Percentiles rank a stretch among this genome's conserved stretches.
These are phyloP conservation scores for Pelecanus crispus DNA, from an alignment of 2,113 vertebrate genomes.

Conservation along the genomic window DNA sequence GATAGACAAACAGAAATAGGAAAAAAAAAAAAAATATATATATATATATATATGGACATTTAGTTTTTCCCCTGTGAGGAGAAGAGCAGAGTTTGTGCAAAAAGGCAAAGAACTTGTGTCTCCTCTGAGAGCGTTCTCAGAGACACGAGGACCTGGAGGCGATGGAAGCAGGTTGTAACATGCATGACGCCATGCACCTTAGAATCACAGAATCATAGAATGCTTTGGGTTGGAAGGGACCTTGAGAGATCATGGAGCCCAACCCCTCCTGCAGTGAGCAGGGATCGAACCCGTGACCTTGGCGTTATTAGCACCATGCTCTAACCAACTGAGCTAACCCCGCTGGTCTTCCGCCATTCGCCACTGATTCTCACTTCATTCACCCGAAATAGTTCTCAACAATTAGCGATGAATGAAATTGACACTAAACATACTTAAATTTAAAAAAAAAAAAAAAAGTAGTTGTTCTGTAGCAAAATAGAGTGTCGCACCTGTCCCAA, in stretches of 20 bases:
- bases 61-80: fast-evolving
- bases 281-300: no score
- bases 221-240: no score
- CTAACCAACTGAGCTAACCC: no score
- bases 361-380: fast-evolving
- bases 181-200: fast-evolving
- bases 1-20: fast-evolving
- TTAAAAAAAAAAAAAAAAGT: neutral
- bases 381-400: neutral
- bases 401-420: fast-evolving
- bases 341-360: no score
- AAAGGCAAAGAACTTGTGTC: fast-evolving
- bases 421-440: no score
- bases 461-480: neutral
- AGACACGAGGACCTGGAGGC: fast-evolving
- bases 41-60: no score
- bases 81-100: neutral
- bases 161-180: fast-evolving
- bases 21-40: neutral
- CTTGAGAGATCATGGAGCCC: no score
- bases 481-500: fast-evolving
- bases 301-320: no score
- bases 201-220: no score
- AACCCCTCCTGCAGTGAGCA: no score
- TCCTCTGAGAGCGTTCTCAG: fast-evolving